These are phyloP conservation scores for Apantesis nais DNA, from an alignment of 2,888 invertebrate species.

Conservation along the genomic window DNA sequence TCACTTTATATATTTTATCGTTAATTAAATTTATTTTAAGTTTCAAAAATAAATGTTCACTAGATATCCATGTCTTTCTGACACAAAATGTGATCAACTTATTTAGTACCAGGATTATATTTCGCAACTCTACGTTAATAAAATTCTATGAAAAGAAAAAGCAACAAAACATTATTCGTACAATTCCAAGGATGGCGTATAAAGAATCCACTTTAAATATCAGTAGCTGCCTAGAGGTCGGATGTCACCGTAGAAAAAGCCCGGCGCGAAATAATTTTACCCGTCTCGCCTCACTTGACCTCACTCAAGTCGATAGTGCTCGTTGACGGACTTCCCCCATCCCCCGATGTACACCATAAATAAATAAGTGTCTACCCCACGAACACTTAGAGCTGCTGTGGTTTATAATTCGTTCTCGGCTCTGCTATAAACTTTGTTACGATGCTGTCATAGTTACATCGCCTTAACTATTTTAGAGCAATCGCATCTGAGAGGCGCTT, in stretches of 20 bases:
- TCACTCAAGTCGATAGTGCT: slow-evolving; percentile 58
- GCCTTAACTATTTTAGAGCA: slow-evolving; percentile 15
- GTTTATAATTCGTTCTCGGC: slow-evolving; percentile 23
- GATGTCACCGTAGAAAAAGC: slow-evolving; percentile 45
- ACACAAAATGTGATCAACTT: neutral
- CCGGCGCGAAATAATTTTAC: slow-evolving; percentile 53
- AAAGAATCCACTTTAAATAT: slow-evolving; percentile 31
- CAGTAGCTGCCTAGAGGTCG: slow-evolving; percentile 17
- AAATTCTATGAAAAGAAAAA: slow-evolving; percentile 5
- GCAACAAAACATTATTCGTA: slow-evolving; percentile 12
- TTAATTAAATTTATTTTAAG: neutral
- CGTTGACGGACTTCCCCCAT: slow-evolving; percentile 42
- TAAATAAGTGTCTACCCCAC: slow-evolving; percentile 61
- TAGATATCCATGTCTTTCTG: neutral
- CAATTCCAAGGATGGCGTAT: slow-evolving; percentile 9
- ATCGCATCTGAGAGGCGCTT: slow-evolving; percentile 2
- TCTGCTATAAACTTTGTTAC: slow-evolving; percentile 25
- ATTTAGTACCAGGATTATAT: neutral
- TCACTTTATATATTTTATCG: neutral
- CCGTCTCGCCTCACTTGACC: slow-evolving; percentile 58
- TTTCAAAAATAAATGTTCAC: neutral
- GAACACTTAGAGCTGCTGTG: slow-evolving; percentile 41
- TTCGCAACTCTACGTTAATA: neutral
- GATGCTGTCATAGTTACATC: slow-evolving; percentile 19
- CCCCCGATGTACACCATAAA: slow-evolving; percentile 57